Base-by-base conservation (phyloP, 2,113 vertebrate species). In the Gorsachius goisagi region DNA sequence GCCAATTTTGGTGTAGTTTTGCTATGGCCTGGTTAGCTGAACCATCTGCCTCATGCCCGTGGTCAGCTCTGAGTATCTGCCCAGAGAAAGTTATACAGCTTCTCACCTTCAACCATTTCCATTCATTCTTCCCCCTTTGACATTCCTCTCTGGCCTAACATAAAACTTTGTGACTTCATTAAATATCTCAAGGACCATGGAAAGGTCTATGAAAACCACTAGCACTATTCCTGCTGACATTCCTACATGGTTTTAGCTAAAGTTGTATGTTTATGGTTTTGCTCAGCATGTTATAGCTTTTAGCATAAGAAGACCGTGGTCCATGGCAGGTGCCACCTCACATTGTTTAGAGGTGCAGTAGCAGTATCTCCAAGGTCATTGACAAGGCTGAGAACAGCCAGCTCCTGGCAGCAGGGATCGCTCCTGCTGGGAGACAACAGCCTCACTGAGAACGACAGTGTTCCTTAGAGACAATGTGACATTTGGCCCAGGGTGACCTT, bases 391-490 rank as follows among this genome's bases (percentile, higher is more conserved):
- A 58, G 32, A 72, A 17, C 32, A 66, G 56, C n/a, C 69, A 82
- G 33, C 8, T 73, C 47, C 39, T 45, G 69, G 33, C 32, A 67
- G 35, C 71, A n/a, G 28, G 23, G 27, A n/a, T 39, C 1, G 2
- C 18, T 71, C 19, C 45, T 78, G 60, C 26, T 53, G 3, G 3
- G 64, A 30, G 20, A 55, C 2, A 9, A 37, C 37, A 74, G 33
- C n/a, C 19, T 44, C 0, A 0, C 41, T 67, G 45, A 55, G 53
- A n/a, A 22, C 0, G 0, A 41, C 5, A 4, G 22, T 20, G 26
- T 6, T 90, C 15, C n/a, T 64, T 44, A 69, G 19, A 73, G 33
- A 52, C 49, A 28, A 50, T 13, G 27, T 53, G 50, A 49, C 32
- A 74, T 30, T 45, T 82, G 66, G 19, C 23, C 60, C 39, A 35